Percentiles rank a stretch among this genome's conserved stretches.
phyloP scores from a whole-genome alignment of 2,113 vertebrate genomes.

The Numida meleagris region DNA sequence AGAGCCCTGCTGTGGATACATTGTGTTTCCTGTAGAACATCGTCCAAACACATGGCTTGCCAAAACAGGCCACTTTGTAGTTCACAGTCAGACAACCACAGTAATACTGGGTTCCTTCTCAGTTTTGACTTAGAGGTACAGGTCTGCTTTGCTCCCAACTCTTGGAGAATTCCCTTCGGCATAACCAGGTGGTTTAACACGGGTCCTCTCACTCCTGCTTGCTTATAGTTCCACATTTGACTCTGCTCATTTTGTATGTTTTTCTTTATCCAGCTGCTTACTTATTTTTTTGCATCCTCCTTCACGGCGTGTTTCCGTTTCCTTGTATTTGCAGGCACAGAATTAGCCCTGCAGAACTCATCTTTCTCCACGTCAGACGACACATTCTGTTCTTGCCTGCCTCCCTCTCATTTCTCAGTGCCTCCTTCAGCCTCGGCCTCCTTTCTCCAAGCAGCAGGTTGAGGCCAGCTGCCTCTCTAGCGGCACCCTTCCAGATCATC shows the following conservation, averaged over 20 bases:
- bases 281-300: slow-evolving; percentile 21
- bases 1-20: not conserved
- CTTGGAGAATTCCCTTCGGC: not conserved
- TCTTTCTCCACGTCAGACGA: not conserved
- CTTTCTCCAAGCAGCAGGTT: not conserved
- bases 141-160: not conserved
- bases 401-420: not conserved
- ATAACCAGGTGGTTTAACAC: not conserved
- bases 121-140: not conserved
- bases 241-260: not conserved
- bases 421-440: not conserved
- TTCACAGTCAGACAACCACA: not conserved
- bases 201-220: not conserved
- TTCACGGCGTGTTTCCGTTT: not conserved
- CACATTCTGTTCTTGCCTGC: not conserved
- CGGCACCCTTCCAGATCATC: not conserved
- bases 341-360: not conserved
- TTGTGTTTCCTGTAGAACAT: not conserved
- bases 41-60: not conserved
- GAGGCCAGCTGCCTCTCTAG: not conserved
- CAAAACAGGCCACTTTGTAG: not conserved
- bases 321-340: slow-evolving; percentile 1
- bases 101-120: not conserved
- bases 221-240: not conserved
- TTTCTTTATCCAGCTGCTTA: slow-evolving; percentile 8